Evolutionary conservation across 1,140 invertebrate species (phyloP).

Genomic region (Schlechtendalia chinensis): DNA sequence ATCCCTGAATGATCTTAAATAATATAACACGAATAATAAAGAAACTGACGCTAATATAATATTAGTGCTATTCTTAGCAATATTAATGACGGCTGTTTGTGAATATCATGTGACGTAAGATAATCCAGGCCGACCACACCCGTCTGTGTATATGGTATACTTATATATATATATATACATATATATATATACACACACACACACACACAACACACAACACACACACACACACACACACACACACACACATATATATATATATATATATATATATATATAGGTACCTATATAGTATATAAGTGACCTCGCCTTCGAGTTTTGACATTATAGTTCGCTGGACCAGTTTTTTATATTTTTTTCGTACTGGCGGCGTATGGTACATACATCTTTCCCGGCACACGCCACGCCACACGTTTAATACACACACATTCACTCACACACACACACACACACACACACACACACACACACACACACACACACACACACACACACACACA

Average conservation of each 20-base stretch:
- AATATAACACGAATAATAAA: neutral
- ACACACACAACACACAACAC: too few species aligned
- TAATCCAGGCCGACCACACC: slow-evolving; percentile 46
- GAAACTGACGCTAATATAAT: neutral
- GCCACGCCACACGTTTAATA: neutral
- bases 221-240: too few species aligned
- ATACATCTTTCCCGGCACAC: neutral
- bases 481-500: neutral
- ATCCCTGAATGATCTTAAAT: neutral
- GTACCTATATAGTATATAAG: neutral
- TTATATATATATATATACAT: neutral
- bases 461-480: too few species aligned
- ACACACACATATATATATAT: neutral
- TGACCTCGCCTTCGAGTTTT: slow-evolving; percentile 49
- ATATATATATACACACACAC: neutral
- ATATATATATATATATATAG: neutral
- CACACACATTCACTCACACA: neutral
- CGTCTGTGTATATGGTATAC: neutral
- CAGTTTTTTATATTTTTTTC: slow-evolving; percentile 42
- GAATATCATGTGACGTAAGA: slow-evolving; percentile 44
- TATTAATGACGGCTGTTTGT: slow-evolving; percentile 35
- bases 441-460: too few species aligned
- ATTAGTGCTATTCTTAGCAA: neutral
- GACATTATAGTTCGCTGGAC: slow-evolving; percentile 38
- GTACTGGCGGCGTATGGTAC: slow-evolving; percentile 15